Evolutionary conservation across 2,113 vertebrate genomes (phyloP).

Genomic region (Romanogobio albipinnatus): DNA sequence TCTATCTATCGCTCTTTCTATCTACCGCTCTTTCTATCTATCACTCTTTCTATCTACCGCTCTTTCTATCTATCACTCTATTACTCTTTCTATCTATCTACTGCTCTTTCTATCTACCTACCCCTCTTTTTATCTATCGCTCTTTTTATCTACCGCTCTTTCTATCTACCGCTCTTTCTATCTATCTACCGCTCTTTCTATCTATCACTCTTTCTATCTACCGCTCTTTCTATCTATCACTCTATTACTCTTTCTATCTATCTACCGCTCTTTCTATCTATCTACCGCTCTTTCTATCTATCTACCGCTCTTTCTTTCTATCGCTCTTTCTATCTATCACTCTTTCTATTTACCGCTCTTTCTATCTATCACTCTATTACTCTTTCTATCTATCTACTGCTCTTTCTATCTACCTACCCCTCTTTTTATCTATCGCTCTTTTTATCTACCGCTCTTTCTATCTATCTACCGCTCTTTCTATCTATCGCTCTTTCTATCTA

Average conservation of each 20-base stretch:
- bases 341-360: background rate
- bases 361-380: background rate
- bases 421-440: background rate
- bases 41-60: no score
- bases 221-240: no score
- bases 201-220: background rate
- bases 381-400: background rate
- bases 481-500: no score
- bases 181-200: background rate
- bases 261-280: background rate
- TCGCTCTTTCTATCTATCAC: background rate
- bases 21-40: background rate
- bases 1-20: background rate
- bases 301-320: background rate
- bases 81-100: background rate
- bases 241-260: background rate
- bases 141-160: background rate
- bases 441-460: background rate
- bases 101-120: background rate
- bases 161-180: background rate
- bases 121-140: background rate
- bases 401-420: background rate
- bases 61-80: no score
- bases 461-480: no score
- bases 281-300: background rate